Evolutionary conservation across 2,888 invertebrate genomes (phyloP).

Genomic region (Acronicta alni): DNA sequence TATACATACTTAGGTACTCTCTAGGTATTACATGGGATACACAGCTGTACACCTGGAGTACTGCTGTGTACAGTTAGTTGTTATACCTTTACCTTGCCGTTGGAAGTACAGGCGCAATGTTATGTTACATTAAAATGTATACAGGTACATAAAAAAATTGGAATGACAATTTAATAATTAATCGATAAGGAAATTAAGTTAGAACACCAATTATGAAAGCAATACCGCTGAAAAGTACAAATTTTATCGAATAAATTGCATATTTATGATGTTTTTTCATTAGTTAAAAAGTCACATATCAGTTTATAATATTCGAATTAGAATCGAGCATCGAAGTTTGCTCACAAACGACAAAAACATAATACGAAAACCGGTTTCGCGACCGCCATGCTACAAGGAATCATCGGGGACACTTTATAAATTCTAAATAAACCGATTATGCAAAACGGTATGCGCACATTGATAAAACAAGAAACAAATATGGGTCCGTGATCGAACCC

Average conservation of each 20-base stretch:
- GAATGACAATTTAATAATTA: background rate
- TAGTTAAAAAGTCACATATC: slow-evolving; percentile 33
- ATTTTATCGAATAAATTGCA: too few relatives aligned
- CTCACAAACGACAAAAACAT: slow-evolving; percentile 58
- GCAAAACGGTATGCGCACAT: slow-evolving; percentile 70
- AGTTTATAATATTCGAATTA: slow-evolving; percentile 51
- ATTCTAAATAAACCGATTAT: slow-evolving; percentile 78
- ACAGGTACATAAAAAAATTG: too few relatives aligned
- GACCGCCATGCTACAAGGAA: slow-evolving; percentile 58
- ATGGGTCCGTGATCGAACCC: slow-evolving; percentile 39
- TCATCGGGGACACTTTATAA: slow-evolving; percentile 70
- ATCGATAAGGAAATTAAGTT: background rate
- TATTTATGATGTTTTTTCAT: background rate
- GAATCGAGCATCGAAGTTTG: slow-evolving; percentile 52
- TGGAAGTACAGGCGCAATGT: too few relatives aligned
- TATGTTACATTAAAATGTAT: too few relatives aligned
- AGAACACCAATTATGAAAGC: slow-evolving; percentile 25
- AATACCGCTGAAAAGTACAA: background rate
- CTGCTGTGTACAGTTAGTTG: too few relatives aligned
- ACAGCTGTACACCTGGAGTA: too few relatives aligned
- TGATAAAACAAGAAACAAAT: slow-evolving; percentile 64
- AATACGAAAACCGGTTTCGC: slow-evolving; percentile 68
- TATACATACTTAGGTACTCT: too few relatives aligned
- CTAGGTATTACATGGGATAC: too few relatives aligned
- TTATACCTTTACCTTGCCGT: too few relatives aligned